Evolutionary conservation across 2,113 vertebrate genomes (phyloP).

Genomic region (Grallaria varia): DNA sequence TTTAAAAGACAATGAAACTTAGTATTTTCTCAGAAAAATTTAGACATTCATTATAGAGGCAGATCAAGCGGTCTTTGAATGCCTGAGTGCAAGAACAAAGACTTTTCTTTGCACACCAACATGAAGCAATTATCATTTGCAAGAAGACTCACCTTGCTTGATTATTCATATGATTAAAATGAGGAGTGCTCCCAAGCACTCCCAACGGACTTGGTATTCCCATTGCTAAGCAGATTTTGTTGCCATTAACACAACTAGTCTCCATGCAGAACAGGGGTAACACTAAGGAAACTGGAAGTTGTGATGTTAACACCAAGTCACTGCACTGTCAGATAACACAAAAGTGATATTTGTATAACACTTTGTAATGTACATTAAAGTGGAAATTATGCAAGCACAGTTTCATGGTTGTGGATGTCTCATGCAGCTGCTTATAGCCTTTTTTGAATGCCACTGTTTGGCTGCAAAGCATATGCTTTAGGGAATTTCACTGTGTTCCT

Average conservation of each 20-base stretch:
- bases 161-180: neutral
- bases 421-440: neutral
- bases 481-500: neutral
- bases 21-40: neutral
- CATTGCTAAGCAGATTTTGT: neutral
- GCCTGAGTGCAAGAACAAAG: neutral
- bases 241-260: neutral
- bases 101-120: neutral
- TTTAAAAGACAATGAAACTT: neutral
- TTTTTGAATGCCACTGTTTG: neutral
- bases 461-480: neutral
- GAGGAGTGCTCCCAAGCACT: neutral
- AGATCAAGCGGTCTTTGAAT: neutral
- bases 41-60: neutral
- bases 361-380: neutral
- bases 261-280: neutral
- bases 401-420: neutral
- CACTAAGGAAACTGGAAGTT: neutral
- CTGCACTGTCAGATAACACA: neutral
- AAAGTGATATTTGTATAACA: neutral
- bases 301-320: neutral
- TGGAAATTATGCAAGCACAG: fast-evolving
- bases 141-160: neutral
- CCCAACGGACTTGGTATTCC: neutral
- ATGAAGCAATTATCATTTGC: neutral